These are phyloP conservation scores for Actias luna DNA, from an alignment of 2,888 invertebrate genomes.

Conservation along the genomic window DNA sequence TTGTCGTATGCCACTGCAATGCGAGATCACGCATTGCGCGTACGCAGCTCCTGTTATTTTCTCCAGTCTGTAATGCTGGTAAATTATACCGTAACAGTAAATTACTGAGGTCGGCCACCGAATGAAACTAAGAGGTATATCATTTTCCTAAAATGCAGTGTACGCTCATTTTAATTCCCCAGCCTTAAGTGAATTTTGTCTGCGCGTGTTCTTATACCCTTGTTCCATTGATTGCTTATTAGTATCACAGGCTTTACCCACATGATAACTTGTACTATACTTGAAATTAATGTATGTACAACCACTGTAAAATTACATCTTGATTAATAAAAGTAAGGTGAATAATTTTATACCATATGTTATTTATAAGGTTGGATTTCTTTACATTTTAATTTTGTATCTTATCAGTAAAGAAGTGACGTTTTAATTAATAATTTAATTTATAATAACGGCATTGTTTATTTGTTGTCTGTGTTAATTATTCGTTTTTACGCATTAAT, in stretches of 20 bases:
- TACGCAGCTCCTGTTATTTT: conserved; percentile 72
- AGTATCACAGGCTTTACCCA: neutral
- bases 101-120: conserved; percentile 55
- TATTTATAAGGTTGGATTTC: too few relatives aligned
- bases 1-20: conserved; percentile 65
- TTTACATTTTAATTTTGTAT: too few relatives aligned
- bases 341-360: too few relatives aligned
- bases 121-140: conserved; percentile 38
- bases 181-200: neutral
- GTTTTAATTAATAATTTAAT: too few relatives aligned
- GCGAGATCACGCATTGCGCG: conserved; percentile 56
- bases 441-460: too few relatives aligned
- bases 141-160: conserved; percentile 2
- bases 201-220: neutral
- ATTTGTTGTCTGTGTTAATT: too few relatives aligned
- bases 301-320: neutral
- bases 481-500: too few relatives aligned
- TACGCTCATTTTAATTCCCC: conserved; percentile 1
- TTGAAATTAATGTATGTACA: neutral
- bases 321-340: too few relatives aligned
- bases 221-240: neutral
- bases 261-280: neutral
- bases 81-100: conserved; percentile 68
- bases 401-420: too few relatives aligned
- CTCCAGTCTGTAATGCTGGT: conserved; percentile 60